Percentiles rank a stretch among this genome's conserved stretches.
Evolutionary conservation across 2,797 vertebrate genomes (phyloP).

Genomic region (Anguilla anguilla): DNA sequence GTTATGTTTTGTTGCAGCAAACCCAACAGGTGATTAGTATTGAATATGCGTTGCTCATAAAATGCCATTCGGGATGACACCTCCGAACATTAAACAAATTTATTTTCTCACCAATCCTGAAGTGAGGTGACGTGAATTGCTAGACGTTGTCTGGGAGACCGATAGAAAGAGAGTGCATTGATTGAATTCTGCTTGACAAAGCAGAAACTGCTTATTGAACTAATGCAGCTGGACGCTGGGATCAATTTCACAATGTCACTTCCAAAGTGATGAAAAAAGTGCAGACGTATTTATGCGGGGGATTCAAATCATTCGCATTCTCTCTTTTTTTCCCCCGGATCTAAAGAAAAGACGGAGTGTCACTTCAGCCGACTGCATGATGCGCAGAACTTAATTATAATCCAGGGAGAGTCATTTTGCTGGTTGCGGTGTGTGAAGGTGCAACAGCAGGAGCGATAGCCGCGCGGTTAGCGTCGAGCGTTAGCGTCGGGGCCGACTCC

Average conservation of each 20-base stretch:
- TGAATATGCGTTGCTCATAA: neutral
- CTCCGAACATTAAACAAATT: neutral
- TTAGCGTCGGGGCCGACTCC: neutral
- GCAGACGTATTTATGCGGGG: conserved; percentile 20
- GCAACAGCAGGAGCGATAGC: neutral
- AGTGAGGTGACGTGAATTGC: conserved; percentile 62
- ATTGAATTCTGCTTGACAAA: conserved; percentile 76
- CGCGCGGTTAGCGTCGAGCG: neutral
- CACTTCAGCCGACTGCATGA: neutral
- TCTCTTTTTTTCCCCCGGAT: neutral
- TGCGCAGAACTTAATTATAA: neutral
- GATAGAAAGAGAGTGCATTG: conserved; percentile 65
- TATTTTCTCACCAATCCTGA: conserved; percentile 53
- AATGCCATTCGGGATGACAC: conserved; percentile 7
- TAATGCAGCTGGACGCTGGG: conserved; percentile 70
- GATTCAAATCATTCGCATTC: neutral
- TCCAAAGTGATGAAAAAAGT: conserved; percentile 45
- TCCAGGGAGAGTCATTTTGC: neutral
- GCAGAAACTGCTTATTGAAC: conserved; percentile 78
- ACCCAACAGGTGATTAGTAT: neutral
- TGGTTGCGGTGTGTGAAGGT: neutral
- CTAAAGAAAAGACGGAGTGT: neutral
- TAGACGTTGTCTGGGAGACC: conserved; percentile 60
- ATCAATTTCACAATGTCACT: conserved; percentile 74
- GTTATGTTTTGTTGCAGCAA: neutral